Conservation (phyloP, 2,797 vertebrate genomes). For the Avahi laniger region DNA sequence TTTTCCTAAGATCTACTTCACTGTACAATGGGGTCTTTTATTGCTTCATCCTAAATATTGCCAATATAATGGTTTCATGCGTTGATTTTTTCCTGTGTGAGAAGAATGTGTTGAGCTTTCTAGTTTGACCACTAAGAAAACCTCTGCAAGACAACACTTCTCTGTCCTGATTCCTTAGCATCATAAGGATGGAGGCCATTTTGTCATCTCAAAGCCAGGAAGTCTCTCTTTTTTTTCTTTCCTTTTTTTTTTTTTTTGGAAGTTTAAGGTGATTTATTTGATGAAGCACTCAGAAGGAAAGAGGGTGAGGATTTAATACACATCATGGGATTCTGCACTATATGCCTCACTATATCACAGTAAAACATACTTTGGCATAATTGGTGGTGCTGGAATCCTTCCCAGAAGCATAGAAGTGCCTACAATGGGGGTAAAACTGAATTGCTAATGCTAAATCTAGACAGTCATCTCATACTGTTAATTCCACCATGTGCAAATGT, state of each 20-base stretch:
- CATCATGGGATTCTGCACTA: constrained; percentile 61
- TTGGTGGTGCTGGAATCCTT: constrained; percentile 79
- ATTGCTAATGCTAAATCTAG: constrained; percentile 72
- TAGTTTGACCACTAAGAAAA: constrained; percentile 1
- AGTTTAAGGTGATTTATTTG: constrained; percentile 70
- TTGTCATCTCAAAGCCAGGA: constrained; percentile 2
- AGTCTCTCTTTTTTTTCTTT: background rate
- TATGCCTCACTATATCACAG: constrained; percentile 75
- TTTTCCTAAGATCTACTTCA: background rate
- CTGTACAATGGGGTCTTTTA: background rate
- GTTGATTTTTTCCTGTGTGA: background rate
- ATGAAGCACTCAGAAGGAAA: constrained; percentile 71
- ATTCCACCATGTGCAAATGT: constrained; percentile 76
- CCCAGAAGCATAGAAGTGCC: constrained; percentile 76
- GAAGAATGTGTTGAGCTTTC: background rate
- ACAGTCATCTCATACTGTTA: constrained; percentile 78
- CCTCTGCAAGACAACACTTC: background rate
- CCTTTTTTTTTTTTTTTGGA: background rate
- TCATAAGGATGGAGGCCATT: constrained; percentile 44
- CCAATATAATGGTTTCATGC: background rate
- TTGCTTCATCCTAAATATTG: background rate
- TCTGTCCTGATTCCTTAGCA: background rate
- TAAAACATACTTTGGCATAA: constrained; percentile 83
- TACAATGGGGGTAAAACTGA: constrained; percentile 53
- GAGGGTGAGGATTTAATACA: constrained; percentile 67